These are phyloP conservation scores for Atherinosoma microstoma DNA, from an alignment of 2,797 vertebrate genomes.

Conservation along the genomic window DNA sequence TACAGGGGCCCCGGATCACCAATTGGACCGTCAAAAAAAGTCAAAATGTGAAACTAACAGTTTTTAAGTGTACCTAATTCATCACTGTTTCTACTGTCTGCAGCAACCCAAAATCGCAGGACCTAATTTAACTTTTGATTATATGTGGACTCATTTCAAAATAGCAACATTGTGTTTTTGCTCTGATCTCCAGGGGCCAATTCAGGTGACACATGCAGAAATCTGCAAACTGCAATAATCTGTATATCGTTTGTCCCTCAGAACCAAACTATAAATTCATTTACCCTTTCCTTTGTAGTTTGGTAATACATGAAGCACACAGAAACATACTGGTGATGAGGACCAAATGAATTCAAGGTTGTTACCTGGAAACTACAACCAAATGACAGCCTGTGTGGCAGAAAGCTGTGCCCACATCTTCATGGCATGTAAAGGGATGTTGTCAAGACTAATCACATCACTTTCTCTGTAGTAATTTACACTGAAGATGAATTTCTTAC, in stretches of 20 bases:
- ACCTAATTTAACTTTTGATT: background rate
- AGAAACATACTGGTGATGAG: background rate
- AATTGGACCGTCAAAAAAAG: too few species aligned
- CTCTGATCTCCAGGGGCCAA: background rate
- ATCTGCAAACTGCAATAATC: background rate
- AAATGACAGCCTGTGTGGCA: background rate
- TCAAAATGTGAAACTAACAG: background rate
- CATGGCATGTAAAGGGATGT: background rate
- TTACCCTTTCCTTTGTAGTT: background rate
- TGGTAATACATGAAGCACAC: background rate
- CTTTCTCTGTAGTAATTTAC: conserved; percentile 1
- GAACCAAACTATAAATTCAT: background rate
- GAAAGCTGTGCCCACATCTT: background rate
- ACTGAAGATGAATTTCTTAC: conserved; percentile 24
- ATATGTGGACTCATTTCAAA: background rate
- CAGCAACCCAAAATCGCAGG: background rate
- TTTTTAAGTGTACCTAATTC: too few species aligned
- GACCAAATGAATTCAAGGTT: background rate
- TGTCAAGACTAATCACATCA: background rate
- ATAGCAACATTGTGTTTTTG: background rate
- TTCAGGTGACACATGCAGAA: background rate
- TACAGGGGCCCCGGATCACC: too few species aligned
- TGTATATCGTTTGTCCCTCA: background rate
- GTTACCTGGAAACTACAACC: background rate
- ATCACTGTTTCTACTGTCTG: background rate